Evolutionary conservation across 2,113 vertebrate species (phyloP).

Genomic region (Neodon shergylaensis): DNA sequence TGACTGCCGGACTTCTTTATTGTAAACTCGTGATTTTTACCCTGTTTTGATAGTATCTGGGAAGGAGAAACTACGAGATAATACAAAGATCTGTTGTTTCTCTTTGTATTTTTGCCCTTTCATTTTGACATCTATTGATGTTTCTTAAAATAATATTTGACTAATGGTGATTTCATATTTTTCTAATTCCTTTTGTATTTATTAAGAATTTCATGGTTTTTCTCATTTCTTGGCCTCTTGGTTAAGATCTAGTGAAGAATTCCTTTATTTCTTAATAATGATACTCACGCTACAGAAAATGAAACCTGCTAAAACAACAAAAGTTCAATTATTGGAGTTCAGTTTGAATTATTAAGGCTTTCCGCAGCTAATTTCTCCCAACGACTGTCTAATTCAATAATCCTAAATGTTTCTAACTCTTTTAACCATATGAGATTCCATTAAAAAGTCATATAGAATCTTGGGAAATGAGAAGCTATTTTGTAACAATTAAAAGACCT

Average conservation of each 20-base stretch:
- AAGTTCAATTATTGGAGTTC: neutral
- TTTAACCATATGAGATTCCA: slow-evolving; percentile 3
- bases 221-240: neutral
- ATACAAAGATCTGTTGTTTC: neutral
- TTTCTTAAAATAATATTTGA: neutral
- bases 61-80: neutral
- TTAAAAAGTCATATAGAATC: neutral
- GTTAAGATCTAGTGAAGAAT: neutral
- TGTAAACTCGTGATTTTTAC: neutral
- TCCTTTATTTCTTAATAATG: slow-evolving; percentile 15
- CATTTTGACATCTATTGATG: neutral
- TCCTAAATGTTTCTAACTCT: neutral
- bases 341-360: slow-evolving; percentile 11
- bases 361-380: neutral
- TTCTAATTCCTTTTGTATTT: slow-evolving; percentile 19
- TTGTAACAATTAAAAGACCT: slow-evolving; percentile 11
- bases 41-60: neutral
- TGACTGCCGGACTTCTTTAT: neutral
- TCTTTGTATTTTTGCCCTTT: neutral
- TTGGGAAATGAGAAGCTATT: neutral
- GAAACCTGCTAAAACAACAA: neutral
- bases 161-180: neutral
- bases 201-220: neutral
- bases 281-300: slow-evolving; percentile 12
- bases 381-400: neutral